Conservation (phyloP, 2,113 vertebrate genomes). For the Corythornis vintsioides region DNA sequence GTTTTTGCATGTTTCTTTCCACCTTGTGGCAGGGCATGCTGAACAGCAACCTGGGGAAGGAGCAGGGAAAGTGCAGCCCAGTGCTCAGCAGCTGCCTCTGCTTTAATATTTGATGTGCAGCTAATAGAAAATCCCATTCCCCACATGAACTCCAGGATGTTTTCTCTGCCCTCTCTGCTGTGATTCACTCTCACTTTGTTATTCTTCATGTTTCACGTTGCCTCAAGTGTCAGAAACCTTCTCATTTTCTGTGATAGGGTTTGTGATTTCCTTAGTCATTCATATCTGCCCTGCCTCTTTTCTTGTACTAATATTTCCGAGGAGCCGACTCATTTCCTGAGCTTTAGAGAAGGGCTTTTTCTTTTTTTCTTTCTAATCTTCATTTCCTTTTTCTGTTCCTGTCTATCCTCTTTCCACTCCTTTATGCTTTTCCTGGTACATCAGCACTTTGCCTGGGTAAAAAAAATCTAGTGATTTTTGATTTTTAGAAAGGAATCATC, state of each 20-base stretch:
- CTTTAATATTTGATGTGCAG: background rate
- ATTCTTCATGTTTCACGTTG: background rate
- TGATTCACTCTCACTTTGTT: background rate
- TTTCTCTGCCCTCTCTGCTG: background rate
- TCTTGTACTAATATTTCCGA: conserved; percentile 29
- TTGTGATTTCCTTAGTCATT: conserved; percentile 49
- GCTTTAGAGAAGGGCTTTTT: conserved; percentile 9
- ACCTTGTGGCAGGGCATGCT: accelerated
- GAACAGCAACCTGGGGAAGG: background rate
- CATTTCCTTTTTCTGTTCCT: conserved; percentile 42
- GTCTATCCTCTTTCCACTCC: conserved; percentile 9
- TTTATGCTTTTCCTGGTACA: background rate
- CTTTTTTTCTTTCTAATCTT: conserved; percentile 48
- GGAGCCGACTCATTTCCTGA: conserved; percentile 64
- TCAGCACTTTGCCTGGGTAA: background rate
- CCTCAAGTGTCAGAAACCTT: conserved; percentile 16
- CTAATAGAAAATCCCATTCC: background rate
- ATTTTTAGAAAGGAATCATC: background rate
- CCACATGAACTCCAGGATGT: background rate
- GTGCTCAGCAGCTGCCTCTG: background rate
- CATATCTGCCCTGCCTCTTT: conserved; percentile 5
- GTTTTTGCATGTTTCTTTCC: background rate
- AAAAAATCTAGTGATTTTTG: background rate
- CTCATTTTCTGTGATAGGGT: conserved; percentile 8
- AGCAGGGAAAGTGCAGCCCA: background rate